phyloP scores from a whole-genome alignment of 2,113 vertebrate species.

The Gracilinanus agilis region DNA sequence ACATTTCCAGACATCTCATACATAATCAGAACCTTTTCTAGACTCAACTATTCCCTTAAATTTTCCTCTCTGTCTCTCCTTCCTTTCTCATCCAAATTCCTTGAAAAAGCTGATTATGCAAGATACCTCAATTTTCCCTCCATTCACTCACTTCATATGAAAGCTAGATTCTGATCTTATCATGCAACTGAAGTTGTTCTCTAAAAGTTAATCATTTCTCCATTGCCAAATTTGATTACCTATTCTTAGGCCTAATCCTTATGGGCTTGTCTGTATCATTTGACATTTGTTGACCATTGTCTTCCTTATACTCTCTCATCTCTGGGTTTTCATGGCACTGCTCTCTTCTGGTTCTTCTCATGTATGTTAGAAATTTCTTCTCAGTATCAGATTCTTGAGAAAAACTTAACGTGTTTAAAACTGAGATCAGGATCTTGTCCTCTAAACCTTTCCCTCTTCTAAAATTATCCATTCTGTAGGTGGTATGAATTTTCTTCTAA shows the following conservation, averaged over 20 bases:
- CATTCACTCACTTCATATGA: neutral
- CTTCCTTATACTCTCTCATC: neutral
- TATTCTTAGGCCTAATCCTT: neutral
- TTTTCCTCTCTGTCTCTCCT: neutral
- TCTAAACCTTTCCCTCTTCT: neutral
- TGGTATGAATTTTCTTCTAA: neutral
- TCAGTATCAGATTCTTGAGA: neutral
- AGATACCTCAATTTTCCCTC: neutral
- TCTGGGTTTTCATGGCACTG: neutral
- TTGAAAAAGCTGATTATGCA: neutral
- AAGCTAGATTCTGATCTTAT: neutral
- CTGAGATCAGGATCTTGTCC: neutral
- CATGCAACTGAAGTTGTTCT: neutral
- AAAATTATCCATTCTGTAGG: neutral
- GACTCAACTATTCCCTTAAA: neutral
- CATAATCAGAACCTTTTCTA: neutral
- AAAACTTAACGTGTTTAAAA: neutral
- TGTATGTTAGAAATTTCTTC: neutral
- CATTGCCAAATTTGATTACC: neutral
- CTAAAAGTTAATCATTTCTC: neutral
- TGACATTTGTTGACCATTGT: neutral
- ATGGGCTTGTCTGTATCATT: neutral
- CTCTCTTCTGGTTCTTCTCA: neutral
- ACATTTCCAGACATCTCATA: neutral
- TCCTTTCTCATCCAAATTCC: neutral